Evolutionary conservation across 2,797 vertebrate species (phyloP).

Genomic region (Phaenicophaeus curvirostris): DNA sequence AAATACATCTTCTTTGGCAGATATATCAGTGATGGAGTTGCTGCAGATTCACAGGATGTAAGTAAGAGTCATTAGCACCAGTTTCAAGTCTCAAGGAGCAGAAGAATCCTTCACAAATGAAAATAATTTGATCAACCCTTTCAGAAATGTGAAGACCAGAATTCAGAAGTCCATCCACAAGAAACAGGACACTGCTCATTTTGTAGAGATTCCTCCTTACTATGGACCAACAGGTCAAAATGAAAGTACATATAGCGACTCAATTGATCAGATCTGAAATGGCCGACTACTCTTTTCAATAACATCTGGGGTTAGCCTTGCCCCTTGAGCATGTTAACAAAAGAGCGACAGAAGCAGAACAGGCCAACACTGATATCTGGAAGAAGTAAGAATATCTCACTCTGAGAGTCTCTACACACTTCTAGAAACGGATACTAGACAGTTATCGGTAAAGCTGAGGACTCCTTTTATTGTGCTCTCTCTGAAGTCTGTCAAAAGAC

Average conservation of each 20-base stretch:
- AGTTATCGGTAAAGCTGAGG: background rate
- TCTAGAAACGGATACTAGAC: background rate
- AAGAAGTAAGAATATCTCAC: background rate
- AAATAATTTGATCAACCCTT: background rate
- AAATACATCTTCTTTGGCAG: background rate
- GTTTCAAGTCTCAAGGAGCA: background rate
- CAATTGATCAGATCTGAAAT: background rate
- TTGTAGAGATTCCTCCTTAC: background rate
- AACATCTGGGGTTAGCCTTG: background rate
- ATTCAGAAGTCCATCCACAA: background rate
- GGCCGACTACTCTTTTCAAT: background rate
- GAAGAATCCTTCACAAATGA: background rate
- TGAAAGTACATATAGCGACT: background rate
- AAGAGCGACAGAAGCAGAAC: background rate
- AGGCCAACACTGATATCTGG: background rate
- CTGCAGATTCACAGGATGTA: background rate
- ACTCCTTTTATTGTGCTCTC: background rate
- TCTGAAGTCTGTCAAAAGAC: slow-evolving; percentile 11
- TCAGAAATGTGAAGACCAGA: background rate
- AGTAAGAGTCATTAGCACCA: background rate
- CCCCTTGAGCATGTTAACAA: background rate
- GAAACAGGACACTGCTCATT: background rate
- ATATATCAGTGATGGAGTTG: background rate
- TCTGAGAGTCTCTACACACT: background rate
- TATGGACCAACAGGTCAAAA: background rate